Evolutionary conservation across 2,113 vertebrate species (phyloP), one percentile per base, ranked within the genome.

Genomic region (Pimephales promelas): DNA sequence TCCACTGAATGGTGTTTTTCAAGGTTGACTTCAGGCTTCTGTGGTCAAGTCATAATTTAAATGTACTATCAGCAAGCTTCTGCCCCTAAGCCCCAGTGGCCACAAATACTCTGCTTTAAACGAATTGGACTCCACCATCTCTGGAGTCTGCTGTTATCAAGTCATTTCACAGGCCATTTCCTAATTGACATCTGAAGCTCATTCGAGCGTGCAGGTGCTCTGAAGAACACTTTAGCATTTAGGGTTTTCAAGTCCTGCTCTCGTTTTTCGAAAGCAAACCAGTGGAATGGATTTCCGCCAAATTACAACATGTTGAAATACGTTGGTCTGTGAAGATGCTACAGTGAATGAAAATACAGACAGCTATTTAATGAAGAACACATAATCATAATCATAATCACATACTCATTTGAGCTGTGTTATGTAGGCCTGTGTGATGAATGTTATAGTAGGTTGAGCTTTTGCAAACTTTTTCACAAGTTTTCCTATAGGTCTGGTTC

Each of bases 121-220:
- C 73, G 52, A 89, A 87, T 85, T 85, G 74, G 56, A 80, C 77
- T 20, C 72, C 70, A 85, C 54, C 80, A 85, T 89, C 76, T 88
- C 83, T 87, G 78, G 82, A 84, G 83, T 59, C 28, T 40, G 76
- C 76, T 57, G 81, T 86, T 88, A 88, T 87, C 81, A 54, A 68
- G 79, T 70, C 88, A 70, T 92, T 89, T 90, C 89, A 88, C 90
- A 91, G 83, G 70, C 87, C 83, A 87, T 91, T 92, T 89, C 72
- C 79, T 90, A 91, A 92, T 89, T 88, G 85, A 82, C 87, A 88
- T 89, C 89, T 87, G 87, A 75, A 80, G 87, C 82, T 84, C 79
- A 86, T 77, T 90, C 88, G 88, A 83, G 84, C 75, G 18, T 88
- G 81, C 54, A 78, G 80, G 89, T 28, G 73, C 74, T 68, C 73